Evolutionary conservation across 2,113 vertebrate species (phyloP), one percentile per base, ranked within the genome.

Genomic region (Chloropsis cyanopogon): DNA sequence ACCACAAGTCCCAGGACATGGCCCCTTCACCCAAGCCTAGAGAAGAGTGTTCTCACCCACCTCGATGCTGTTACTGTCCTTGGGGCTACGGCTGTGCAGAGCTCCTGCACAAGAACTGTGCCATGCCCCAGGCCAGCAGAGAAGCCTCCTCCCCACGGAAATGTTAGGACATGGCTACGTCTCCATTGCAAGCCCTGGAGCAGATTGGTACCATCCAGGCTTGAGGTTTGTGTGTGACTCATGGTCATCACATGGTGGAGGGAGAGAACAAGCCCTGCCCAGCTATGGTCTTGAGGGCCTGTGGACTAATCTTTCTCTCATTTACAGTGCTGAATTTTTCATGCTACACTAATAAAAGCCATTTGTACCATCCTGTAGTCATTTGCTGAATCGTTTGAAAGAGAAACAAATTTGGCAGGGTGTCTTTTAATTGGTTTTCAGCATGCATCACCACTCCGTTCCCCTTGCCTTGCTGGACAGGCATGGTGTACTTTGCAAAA

Each of bases 261-360:
- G 12, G 13, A 47, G 22, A 71, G 33, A 79, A 60, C 4, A 72
- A 76, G n/a, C 23, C 56, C 46, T 73, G 54, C 18, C 16, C 42
- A 77, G n/a, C 33, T 68, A 18, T 2, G 2, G 10, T 82, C n/a
- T 54, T 50, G 33, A 71, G 29, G 12, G 44, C 18, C 20, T 72
- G 12, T 42, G 11, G 42, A 42, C 31, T 80, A 57, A 61, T 39
- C 15, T 77, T 96, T 73, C 47, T 46, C 63, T 82, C 63, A 77
- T 42, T 80, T 88, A 76, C 57, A 80, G 54, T 47, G 39, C 18
- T 82, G 79, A 73, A 53, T 83, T 90, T 92, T 86, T 94, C 63
- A 86, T 65, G 50, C 42, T 42, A 12, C 22, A 26, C 12, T 80
- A 65, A 90, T 65, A 83, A 86, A 93, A 76, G 33, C 47, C 68